phyloP scores from a whole-genome alignment of 2,113 vertebrate genomes.

The Nanorana parkeri region DNA sequence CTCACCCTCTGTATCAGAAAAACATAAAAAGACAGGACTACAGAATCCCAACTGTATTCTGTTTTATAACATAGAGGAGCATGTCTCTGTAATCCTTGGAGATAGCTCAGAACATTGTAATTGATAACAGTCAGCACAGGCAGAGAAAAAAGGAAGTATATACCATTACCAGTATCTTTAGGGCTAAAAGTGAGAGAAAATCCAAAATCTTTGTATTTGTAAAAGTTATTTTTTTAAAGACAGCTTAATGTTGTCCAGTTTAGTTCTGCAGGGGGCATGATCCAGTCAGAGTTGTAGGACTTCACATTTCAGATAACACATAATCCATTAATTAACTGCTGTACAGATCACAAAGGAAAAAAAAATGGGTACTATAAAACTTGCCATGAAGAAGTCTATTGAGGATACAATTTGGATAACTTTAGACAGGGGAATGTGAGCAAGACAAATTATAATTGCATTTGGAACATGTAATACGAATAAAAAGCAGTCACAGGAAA shows the following conservation, averaged over 20 bases:
- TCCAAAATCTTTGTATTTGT: neutral
- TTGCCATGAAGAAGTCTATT: neutral
- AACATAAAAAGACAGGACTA: too few species aligned
- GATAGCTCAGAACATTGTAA: too few species aligned
- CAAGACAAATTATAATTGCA: neutral
- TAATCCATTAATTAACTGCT: neutral
- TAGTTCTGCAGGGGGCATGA: neutral
- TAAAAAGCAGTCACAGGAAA: too few species aligned
- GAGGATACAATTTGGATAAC: conserved; percentile 14
- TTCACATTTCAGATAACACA: neutral
- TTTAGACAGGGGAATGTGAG: neutral
- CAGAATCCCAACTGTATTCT: too few species aligned
- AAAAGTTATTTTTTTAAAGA: neutral
- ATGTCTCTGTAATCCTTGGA: too few species aligned
- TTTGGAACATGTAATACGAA: neutral
- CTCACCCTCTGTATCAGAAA: too few species aligned
- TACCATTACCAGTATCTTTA: too few species aligned
- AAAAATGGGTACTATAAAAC: neutral
- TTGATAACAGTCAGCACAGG: too few species aligned
- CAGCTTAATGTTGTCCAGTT: neutral
- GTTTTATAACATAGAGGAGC: too few species aligned
- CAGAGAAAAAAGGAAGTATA: too few species aligned
- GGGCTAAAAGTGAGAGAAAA: too few species aligned
- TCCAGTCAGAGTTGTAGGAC: too few species aligned
- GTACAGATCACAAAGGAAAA: neutral